These are phyloP conservation scores for Pristionchus entomophagus DNA, from an alignment of 2,888 invertebrate species.

Conservation along the genomic window DNA sequence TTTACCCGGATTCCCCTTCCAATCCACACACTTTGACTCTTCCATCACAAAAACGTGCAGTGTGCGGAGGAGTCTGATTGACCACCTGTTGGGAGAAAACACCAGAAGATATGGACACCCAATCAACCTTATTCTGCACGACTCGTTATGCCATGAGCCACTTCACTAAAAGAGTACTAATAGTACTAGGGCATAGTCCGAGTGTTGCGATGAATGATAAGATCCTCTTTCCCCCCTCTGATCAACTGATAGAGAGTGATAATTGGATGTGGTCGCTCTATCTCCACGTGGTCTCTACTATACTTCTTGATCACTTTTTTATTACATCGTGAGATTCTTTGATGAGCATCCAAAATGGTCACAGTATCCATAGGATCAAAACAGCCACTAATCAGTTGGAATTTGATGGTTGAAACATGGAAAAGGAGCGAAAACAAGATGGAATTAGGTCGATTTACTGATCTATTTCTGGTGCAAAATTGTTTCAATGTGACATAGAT, in stretches of 20 bases:
- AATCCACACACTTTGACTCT: too few relatives aligned
- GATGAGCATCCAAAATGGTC: too few relatives aligned
- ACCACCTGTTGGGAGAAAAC: background rate
- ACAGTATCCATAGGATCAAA: too few relatives aligned
- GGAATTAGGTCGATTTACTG: background rate
- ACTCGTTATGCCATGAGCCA: too few relatives aligned
- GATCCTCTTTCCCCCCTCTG: background rate
- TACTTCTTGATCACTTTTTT: background rate
- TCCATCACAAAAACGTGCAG: background rate
- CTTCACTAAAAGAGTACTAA: too few relatives aligned
- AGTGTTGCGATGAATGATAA: background rate
- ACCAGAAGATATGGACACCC: too few relatives aligned
- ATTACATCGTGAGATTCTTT: too few relatives aligned
- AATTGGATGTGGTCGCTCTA: background rate
- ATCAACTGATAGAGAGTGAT: background rate
- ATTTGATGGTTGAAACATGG: background rate
- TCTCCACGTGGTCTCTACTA: slow-evolving; percentile 6
- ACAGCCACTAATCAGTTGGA: background rate
- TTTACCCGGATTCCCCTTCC: slow-evolving; percentile 3
- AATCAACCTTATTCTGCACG: too few relatives aligned
- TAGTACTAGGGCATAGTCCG: background rate
- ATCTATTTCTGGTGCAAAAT: background rate
- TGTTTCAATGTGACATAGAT: background rate
- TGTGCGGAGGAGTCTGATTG: background rate
- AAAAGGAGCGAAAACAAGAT: background rate